phyloP scores from a whole-genome alignment of 2,113 vertebrate species.

The Chitala chitala region DNA sequence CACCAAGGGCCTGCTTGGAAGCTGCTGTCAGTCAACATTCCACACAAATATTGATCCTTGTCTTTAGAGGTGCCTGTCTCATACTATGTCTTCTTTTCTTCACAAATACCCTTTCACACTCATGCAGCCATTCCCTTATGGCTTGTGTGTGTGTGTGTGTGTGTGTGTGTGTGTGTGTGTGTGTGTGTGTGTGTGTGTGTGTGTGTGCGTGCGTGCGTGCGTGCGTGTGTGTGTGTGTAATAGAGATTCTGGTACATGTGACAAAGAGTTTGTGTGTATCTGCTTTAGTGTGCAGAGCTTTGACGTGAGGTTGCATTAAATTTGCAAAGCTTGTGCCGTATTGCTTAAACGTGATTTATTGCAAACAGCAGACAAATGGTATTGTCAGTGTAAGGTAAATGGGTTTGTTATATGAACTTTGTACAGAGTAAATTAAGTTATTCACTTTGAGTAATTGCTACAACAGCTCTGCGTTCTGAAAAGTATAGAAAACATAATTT shows the following conservation, averaged over 20 bases:
- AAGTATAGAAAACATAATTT: too few species aligned
- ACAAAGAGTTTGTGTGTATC: too few species aligned
- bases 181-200: neutral
- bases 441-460: neutral
- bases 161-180: neutral
- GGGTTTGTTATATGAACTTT: neutral
- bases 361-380: neutral
- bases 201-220: neutral
- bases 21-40: slow-evolving; percentile 24
- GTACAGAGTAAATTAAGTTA: neutral
- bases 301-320: too few species aligned
- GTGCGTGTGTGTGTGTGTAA: neutral
- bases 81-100: slow-evolving; percentile 29
- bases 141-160: neutral
- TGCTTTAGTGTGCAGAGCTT: too few species aligned
- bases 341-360: neutral
- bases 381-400: neutral
- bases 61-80: slow-evolving; percentile 16
- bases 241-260: too few species aligned
- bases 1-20: slow-evolving; percentile 4
- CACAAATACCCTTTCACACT: slow-evolving; percentile 2
- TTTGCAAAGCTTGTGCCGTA: too few species aligned
- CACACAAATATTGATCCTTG: slow-evolving; percentile 36
- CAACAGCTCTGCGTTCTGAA: neutral
- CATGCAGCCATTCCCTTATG: neutral